Evolutionary conservation across 2,113 vertebrate genomes (phyloP).

Genomic region (Oncorhynchus clarkii): DNA sequence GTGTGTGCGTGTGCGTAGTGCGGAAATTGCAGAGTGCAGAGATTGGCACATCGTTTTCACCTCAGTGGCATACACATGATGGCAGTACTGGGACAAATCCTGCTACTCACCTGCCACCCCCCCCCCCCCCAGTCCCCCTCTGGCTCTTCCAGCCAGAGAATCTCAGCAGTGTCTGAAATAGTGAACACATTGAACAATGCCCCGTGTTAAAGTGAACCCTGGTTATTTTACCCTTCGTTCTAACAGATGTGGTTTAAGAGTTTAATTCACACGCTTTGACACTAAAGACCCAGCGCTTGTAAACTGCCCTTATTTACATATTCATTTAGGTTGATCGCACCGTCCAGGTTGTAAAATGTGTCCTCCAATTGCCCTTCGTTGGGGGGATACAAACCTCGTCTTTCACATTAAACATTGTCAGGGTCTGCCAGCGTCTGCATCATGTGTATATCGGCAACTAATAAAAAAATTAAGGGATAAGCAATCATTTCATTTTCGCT

Average conservation of each 20-base stretch:
- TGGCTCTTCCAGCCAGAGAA: neutral
- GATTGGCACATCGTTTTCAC: neutral
- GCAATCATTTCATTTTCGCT: too few species aligned
- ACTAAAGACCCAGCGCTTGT: neutral
- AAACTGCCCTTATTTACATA: neutral
- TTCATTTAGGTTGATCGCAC: neutral
- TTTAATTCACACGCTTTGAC: neutral
- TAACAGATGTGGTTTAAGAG: neutral
- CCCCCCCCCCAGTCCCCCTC: neutral
- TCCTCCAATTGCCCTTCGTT: neutral
- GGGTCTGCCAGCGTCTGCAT: neutral
- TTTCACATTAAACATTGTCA: neutral
- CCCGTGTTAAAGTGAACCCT: neutral
- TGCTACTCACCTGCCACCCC: neutral
- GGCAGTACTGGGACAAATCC: neutral
- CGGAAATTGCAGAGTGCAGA: neutral
- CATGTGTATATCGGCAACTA: neutral
- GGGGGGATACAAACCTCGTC: neutral
- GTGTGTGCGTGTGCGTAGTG: neutral
- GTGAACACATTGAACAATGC: neutral
- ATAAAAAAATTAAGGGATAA: too few species aligned
- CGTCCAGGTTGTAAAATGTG: neutral
- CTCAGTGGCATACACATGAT: neutral
- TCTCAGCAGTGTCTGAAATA: neutral
- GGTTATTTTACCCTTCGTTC: neutral